Percentiles rank a stretch among this genome's conserved stretches.
Conservation (phyloP, 2,888 invertebrate species). For the Tigriopus californicus region DNA sequence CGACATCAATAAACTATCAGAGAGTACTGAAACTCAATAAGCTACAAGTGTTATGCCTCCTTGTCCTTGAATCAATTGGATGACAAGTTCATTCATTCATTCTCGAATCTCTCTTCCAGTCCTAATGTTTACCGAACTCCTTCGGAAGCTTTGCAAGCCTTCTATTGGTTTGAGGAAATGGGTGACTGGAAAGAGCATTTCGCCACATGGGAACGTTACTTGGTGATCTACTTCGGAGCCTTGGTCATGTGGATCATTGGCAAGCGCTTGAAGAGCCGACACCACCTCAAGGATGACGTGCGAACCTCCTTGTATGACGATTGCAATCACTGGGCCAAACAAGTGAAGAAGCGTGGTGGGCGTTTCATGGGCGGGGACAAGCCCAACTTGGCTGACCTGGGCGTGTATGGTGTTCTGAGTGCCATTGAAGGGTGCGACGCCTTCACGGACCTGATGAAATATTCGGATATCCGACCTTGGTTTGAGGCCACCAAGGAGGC, state of each 20-base stretch:
- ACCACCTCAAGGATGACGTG: conserved; percentile 49
- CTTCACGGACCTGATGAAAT: conserved; percentile 53
- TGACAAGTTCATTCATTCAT: too few relatives aligned
- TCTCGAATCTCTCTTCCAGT: too few relatives aligned
- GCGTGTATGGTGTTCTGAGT: conserved; percentile 70
- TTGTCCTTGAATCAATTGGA: too few relatives aligned
- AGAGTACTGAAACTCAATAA: too few relatives aligned
- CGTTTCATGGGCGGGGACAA: conserved; percentile 63
- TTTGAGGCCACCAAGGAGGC: conserved; percentile 49
- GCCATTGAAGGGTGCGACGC: conserved; percentile 65
- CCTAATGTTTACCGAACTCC: conserved; percentile 86
- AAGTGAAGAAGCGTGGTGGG: conserved; percentile 45
- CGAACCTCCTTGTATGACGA: conserved; percentile 74
- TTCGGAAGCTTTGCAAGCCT: conserved; percentile 69
- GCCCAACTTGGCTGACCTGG: conserved; percentile 79
- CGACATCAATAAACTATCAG: too few relatives aligned
- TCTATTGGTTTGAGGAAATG: conserved; percentile 77
- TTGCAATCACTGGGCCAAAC: conserved; percentile 55
- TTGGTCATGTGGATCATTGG: conserved; percentile 82
- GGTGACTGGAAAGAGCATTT: conserved; percentile 84
- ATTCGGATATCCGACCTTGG: conserved; percentile 60
- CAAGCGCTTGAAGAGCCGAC: conserved; percentile 56
- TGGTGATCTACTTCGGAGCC: conserved; percentile 83
- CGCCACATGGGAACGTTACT: conserved; percentile 56
- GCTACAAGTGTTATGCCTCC: too few relatives aligned